A percentile compares a stretch with the other conserved stretches of the same genome.
Evolutionary conservation across 2,113 vertebrate species (phyloP).

Genomic region (Cavia porcellus): DNA sequence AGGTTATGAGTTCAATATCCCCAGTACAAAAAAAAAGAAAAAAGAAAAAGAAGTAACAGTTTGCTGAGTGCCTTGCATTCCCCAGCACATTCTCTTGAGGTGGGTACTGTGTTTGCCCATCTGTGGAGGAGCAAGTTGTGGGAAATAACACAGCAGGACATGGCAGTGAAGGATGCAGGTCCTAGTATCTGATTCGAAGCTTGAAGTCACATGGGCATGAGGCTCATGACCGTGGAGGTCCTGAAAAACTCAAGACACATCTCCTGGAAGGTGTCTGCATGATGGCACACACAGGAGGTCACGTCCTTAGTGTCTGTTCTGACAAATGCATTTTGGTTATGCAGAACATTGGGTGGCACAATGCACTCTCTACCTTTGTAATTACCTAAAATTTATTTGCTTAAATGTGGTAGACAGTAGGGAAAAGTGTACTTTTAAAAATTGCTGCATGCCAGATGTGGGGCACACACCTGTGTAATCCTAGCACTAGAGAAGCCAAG

Average conservation of each 20-base stretch:
- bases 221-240: neutral
- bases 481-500: neutral
- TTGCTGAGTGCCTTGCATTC: neutral
- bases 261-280: neutral
- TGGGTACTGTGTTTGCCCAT: neutral
- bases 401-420: slow-evolving; percentile 35
- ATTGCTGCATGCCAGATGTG: neutral
- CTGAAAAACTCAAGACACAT: neutral
- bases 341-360: neutral
- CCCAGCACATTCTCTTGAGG: neutral
- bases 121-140: neutral
- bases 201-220: neutral
- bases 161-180: neutral
- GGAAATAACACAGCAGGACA: neutral
- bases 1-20: no score
- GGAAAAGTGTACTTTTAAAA: neutral
- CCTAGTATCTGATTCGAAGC: neutral
- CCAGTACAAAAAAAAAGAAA: no score
- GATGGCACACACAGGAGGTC: neutral
- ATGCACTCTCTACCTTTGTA: neutral
- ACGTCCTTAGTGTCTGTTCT: neutral
- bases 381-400: neutral
- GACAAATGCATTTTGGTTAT: neutral
- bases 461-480: neutral
- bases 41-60: neutral